These are phyloP conservation scores for Antheraea mylitta DNA, from an alignment of 1,140 invertebrate genomes.

Conservation along the genomic window DNA sequence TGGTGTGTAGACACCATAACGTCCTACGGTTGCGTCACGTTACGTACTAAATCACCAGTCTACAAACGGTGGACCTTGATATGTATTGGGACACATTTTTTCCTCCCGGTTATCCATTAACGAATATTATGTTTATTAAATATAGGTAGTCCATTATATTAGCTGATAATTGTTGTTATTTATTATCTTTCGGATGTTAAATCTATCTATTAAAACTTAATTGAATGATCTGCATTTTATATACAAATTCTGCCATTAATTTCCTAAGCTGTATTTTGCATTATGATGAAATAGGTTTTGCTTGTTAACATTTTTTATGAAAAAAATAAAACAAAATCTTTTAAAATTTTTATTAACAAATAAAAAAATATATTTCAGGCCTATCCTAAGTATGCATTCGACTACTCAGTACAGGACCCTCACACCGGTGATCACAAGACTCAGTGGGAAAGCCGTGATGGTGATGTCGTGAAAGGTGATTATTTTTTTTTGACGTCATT, in stretches of 20 bases:
- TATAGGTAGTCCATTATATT: not conserved
- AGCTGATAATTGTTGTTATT: not conserved
- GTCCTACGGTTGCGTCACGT: conserved; percentile 31
- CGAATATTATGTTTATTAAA: not conserved
- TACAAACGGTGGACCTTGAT: conserved; percentile 8
- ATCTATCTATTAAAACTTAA: not conserved
- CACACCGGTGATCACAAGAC: conserved; percentile 75
- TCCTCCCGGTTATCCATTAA: not conserved
- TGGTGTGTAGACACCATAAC: conserved; percentile 37
- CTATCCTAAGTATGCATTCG: conserved; percentile 61
- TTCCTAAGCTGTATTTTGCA: not conserved
- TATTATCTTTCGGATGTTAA: not conserved
- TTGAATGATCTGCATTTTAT: not conserved
- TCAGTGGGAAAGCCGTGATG: conserved; percentile 78
- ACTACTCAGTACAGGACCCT: conserved; percentile 73
- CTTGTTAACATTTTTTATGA: too few species aligned
- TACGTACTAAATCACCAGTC: conserved; percentile 7
- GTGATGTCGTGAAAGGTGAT: conserved; percentile 73
- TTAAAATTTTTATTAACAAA: not conserved
- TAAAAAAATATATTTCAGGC: conserved; percentile 46
- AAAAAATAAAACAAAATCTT: too few species aligned
- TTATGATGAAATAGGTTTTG: not conserved
- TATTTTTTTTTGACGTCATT: not conserved
- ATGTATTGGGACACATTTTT: not conserved
- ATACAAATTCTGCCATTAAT: not conserved